phyloP scores from a whole-genome alignment of 1,140 invertebrate species.

The Drosophila nasuta region DNA sequence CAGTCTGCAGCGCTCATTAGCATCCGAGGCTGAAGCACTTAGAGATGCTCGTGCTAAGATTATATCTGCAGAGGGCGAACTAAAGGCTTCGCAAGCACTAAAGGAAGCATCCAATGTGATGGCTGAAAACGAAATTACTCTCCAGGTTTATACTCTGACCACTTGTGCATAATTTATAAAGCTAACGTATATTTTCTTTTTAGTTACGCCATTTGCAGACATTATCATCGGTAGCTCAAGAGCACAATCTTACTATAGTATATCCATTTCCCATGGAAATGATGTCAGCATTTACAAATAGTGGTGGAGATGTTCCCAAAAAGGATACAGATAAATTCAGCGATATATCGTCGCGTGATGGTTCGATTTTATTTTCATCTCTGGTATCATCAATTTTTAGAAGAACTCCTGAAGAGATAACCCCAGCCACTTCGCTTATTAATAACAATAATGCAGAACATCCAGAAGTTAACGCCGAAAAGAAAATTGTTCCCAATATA shows the following conservation, averaged over 20 bases:
- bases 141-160: slow-evolving; percentile 88
- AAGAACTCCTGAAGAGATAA: neutral
- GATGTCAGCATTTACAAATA: slow-evolving; percentile 45
- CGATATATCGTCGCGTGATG: neutral
- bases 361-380: neutral
- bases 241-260: slow-evolving; percentile 98
- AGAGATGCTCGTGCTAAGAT: slow-evolving; percentile 90
- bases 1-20: slow-evolving; percentile 93
- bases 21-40: slow-evolving; percentile 93
- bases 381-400: neutral
- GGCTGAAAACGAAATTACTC: slow-evolving; percentile 92
- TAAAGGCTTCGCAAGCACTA: slow-evolving; percentile 94
- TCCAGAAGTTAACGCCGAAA: neutral
- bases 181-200: too few species aligned
- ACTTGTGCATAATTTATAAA: too few species aligned
- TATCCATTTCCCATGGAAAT: slow-evolving; percentile 96
- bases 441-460: too few species aligned
- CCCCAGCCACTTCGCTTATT: neutral
- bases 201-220: slow-evolving; percentile 88
- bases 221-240: slow-evolving; percentile 96
- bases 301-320: neutral
- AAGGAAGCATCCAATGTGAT: slow-evolving; percentile 97
- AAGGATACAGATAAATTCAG: neutral
- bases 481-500: neutral
- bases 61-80: slow-evolving; percentile 93